Evolutionary conservation across 2,113 vertebrate genomes (phyloP).

Genomic region (Hippoglossus stenolepis): DNA sequence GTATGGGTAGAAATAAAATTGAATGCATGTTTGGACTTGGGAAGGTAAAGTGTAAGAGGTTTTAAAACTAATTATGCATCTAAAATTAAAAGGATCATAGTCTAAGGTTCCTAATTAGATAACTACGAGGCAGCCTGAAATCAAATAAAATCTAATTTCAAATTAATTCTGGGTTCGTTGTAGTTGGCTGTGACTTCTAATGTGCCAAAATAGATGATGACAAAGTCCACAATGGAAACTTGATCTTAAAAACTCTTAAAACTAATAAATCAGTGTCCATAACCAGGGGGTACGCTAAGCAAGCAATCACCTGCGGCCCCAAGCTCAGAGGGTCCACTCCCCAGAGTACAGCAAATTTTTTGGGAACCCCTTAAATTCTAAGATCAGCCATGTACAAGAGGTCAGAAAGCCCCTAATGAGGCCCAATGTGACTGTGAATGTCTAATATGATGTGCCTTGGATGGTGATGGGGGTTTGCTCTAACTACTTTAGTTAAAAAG

Average conservation of each 20-base stretch:
- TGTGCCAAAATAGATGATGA: neutral
- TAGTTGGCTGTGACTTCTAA: neutral
- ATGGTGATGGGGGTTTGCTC: too few relatives aligned
- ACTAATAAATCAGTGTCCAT: too few relatives aligned
- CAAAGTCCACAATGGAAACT: neutral
- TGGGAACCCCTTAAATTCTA: too few relatives aligned
- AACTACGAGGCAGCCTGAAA: conserved; percentile 20
- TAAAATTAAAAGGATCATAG: conserved; percentile 33
- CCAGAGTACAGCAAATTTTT: too few relatives aligned
- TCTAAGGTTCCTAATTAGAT: conserved; percentile 35
- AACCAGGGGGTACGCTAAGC: too few relatives aligned
- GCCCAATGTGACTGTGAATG: too few relatives aligned
- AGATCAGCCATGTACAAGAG: too few relatives aligned
- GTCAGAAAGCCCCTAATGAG: too few relatives aligned
- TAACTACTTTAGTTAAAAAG: too few relatives aligned
- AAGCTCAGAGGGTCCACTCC: too few relatives aligned
- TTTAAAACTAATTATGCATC: conserved; percentile 40
- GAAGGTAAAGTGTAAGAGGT: conserved; percentile 25
- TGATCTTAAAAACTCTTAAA: neutral
- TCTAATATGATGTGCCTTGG: too few relatives aligned
- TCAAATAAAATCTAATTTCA: conserved; percentile 16
- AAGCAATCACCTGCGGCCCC: too few relatives aligned
- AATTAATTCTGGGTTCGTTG: neutral
- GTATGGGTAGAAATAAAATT: conserved; percentile 17
- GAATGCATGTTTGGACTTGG: conserved; percentile 15